These are phyloP conservation scores for Calyptomena viridis DNA, from an alignment of 2,113 vertebrate species.

Conservation along the genomic window DNA sequence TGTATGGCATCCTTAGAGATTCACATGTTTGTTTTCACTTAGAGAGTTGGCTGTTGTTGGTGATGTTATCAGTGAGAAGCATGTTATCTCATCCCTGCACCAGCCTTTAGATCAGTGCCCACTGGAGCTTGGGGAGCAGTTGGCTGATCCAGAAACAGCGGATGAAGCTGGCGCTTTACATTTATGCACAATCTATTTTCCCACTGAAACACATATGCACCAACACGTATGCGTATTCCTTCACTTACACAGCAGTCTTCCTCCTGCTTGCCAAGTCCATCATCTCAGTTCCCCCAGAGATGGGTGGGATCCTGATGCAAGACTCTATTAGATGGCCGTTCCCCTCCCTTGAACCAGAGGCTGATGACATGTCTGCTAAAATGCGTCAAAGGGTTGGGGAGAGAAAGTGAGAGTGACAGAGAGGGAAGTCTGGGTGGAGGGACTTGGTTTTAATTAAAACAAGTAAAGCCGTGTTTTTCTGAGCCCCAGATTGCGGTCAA, in stretches of 20 bases:
- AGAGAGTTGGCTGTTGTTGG: background rate
- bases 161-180: background rate
- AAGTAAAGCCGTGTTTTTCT: constrained; percentile 28
- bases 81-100: background rate
- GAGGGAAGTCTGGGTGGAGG: constrained; percentile 40
- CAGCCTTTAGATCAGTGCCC: background rate
- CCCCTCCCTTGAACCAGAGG: constrained; percentile 1
- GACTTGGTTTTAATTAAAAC: constrained; percentile 62
- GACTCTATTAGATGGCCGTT: background rate
- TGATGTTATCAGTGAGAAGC: background rate
- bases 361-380: constrained; percentile 50
- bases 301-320: constrained; percentile 34
- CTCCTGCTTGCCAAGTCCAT: background rate
- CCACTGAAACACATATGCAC: rapidly evolving
- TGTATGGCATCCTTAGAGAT: background rate
- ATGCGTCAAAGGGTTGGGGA: background rate
- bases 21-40: background rate
- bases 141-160: background rate
- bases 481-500: background rate
- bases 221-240: rapidly evolving
- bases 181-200: background rate
- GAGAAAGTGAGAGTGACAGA: background rate
- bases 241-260: background rate
- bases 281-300: constrained; percentile 2
- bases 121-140: background rate